Evolutionary conservation across 2,113 vertebrate species (phyloP).

Genomic region (Rhodinocichla rosea): DNA sequence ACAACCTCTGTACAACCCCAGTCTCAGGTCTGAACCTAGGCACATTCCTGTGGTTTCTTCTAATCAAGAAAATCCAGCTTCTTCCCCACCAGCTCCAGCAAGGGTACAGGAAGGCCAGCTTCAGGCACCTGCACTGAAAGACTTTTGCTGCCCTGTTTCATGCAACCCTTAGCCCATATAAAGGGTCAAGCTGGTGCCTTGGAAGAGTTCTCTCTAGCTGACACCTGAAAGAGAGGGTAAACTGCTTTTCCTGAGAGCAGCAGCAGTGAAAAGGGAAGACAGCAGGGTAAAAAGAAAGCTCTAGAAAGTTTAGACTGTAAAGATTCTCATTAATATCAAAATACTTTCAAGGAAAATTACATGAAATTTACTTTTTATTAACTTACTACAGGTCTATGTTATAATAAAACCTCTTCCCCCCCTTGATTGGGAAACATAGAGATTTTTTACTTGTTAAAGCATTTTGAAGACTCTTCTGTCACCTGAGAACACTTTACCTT

Average conservation of each 20-base stretch:
- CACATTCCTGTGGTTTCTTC: rapidly evolving
- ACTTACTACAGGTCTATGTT: background rate
- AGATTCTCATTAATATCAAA: background rate
- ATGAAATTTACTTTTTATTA: background rate
- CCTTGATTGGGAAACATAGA: background rate
- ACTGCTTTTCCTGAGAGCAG: background rate
- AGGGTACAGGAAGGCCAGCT: background rate
- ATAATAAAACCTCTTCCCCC: background rate
- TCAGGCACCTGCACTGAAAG: background rate
- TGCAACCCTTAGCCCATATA: background rate
- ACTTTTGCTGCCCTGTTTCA: background rate
- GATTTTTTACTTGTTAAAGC: background rate
- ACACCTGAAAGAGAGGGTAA: background rate
- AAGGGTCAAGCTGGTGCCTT: background rate
- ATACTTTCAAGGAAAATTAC: background rate
- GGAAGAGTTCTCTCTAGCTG: background rate
- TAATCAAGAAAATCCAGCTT: background rate
- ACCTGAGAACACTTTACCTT: background rate
- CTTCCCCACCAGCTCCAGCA: background rate
- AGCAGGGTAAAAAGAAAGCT: background rate
- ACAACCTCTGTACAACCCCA: background rate
- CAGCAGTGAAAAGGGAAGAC: background rate
- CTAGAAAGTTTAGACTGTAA: background rate
- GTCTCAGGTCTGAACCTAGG: background rate
- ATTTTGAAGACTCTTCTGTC: background rate